Percentiles rank a stretch among this genome's conserved stretches.
Conservation (phyloP, 37 sponge, comb jelly and placozoan species). For the Bolinopsis microptera region DNA sequence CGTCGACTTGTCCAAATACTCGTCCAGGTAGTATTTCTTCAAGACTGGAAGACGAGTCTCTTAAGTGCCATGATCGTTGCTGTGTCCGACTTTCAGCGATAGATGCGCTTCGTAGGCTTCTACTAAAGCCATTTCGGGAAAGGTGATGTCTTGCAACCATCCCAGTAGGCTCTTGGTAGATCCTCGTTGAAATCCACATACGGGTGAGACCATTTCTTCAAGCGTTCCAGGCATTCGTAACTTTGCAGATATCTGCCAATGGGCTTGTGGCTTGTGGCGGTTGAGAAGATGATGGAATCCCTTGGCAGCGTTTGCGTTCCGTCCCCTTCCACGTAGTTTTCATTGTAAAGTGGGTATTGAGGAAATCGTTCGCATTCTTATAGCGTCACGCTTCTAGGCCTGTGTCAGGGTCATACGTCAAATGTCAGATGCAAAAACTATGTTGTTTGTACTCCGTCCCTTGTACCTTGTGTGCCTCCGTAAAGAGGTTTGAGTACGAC, state of each 20-base stretch:
- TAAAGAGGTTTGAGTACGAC: background rate
- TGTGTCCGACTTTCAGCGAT: background rate
- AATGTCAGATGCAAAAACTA: background rate
- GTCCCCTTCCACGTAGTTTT: background rate
- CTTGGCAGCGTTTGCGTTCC: background rate
- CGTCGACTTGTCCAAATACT: background rate
- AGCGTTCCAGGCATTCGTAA: background rate
- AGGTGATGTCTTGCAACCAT: background rate
- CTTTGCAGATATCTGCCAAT: background rate
- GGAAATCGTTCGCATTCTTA: background rate
- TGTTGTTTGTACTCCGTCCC: background rate
- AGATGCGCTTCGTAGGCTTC: background rate
- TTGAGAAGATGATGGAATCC: background rate
- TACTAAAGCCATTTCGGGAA: background rate
- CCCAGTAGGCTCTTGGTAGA: background rate
- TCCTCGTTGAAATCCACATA: background rate
- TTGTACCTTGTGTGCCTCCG: background rate
- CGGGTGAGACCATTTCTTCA: background rate
- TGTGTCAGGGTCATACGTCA: background rate
- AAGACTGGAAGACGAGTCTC: background rate
- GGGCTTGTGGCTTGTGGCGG: background rate
- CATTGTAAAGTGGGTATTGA: background rate
- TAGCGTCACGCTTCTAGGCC: background rate
- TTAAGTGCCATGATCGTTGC: too few species aligned
- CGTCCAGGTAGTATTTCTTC: background rate